Evolutionary conservation across 2,113 vertebrate species (phyloP), one percentile per base, ranked within the genome.

Genomic region (Phoxinus phoxinus): DNA sequence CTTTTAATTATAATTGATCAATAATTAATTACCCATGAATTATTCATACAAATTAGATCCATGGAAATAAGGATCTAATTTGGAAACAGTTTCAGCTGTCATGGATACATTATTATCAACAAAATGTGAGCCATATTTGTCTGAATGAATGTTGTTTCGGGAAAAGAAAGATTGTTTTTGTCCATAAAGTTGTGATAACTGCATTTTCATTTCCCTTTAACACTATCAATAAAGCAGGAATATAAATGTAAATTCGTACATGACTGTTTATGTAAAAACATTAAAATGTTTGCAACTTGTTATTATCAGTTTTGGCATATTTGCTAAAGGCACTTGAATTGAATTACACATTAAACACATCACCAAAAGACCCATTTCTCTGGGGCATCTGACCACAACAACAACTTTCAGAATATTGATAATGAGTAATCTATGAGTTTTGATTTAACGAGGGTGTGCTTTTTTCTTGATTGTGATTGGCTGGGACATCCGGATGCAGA

Each of bases 21-120:
- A 74, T 87, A 69, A 85, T 85, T 65, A 19, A 87, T 84, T 63
- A 81, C 37, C 27, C 69, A 81, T 87, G 86, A 84, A 86, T 86
- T 83, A 77, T 86, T 86, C 44, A 19, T 25, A 53, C 58, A 82
- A 81, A 87, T 87, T 79, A 84, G 41, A 87, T 73, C 3, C 15
- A 30, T 58, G 32, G 32, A n/a, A n/a, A n/a, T n/a, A n/a, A n/a
- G n/a, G n/a, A n/a, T n/a, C n/a, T n/a, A n/a, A n/a, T n/a, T n/a
- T n/a, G n/a, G n/a, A n/a, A n/a, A n/a, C n/a, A n/a, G 74, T 76
- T 46, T 76, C 46, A 30, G 46, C 41, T 51, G 61, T 84, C 63
- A 84, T 35, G 63, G 37, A n/a, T 80, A 78, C 58, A 69, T 65
- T 65, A 21, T 63, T 74, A 35, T 80, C 25, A 69, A 59, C 23